Conservation (phyloP, 2,888 invertebrate genomes). For the Macropis europaea region DNA sequence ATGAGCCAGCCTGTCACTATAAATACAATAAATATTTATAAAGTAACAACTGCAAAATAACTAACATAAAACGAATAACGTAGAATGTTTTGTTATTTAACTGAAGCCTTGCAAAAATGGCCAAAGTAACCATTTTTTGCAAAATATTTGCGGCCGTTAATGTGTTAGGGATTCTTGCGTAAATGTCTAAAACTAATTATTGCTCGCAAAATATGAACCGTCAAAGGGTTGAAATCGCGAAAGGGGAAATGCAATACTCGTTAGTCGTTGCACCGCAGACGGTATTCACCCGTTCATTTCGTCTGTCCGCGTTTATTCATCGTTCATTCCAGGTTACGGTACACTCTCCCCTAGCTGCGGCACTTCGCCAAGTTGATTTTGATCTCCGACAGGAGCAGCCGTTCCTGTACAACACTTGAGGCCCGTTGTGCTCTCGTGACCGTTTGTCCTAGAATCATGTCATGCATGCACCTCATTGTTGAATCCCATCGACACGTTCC, state of each 20-base stretch:
- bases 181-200: no score
- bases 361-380: constrained; percentile 36
- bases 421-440: constrained; percentile 48
- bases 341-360: constrained; percentile 10
- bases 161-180: no score
- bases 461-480: constrained; percentile 31
- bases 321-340: constrained; percentile 30
- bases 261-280: neutral
- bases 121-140: no score
- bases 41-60: no score
- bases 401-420: constrained; percentile 30
- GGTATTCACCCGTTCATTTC: constrained; percentile 31
- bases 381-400: constrained; percentile 51
- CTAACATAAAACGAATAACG: no score
- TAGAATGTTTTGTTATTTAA: no score
- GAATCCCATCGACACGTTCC: constrained; percentile 28
- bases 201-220: no score
- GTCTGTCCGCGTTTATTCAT: constrained; percentile 24
- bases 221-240: no score
- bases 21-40: no score
- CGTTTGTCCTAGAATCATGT: constrained; percentile 55
- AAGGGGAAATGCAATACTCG: constrained; percentile 1
- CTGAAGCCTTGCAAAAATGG: no score
- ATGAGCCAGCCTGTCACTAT: no score
- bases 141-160: no score